Evolutionary conservation across 2,113 vertebrate genomes (phyloP).

Genomic region (Amphilophus citrinellus): DNA sequence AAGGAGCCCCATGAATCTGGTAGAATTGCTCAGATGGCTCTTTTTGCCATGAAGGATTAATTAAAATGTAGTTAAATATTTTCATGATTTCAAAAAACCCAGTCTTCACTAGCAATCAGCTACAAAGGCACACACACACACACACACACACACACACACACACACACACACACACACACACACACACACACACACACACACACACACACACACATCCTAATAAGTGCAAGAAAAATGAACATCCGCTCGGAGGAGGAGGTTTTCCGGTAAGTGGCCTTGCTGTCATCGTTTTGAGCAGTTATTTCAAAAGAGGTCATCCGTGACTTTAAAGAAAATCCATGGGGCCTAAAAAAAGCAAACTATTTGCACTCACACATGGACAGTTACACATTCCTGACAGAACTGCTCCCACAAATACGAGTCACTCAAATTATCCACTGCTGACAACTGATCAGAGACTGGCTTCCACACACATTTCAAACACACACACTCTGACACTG

Average conservation of each 20-base stretch:
- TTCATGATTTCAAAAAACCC: not conserved
- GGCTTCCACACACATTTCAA: conserved; percentile 47
- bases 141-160: too few species aligned
- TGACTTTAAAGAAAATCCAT: conserved; percentile 47
- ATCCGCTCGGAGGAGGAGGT: not conserved
- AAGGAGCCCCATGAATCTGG: not conserved
- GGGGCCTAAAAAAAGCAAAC: conserved; percentile 13
- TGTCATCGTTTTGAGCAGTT: conserved; percentile 38
- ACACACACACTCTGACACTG: conserved; percentile 53
- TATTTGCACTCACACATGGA: conserved; percentile 1
- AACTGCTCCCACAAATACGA: conserved; percentile 34
- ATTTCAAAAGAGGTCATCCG: conserved; percentile 39
- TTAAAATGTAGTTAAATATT: not conserved
- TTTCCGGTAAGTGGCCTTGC: conserved; percentile 32
- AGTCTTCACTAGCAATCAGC: not conserved
- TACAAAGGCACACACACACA: not conserved
- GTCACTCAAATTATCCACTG: conserved; percentile 57
- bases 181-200: too few species aligned
- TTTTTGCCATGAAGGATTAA: not conserved
- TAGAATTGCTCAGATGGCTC: not conserved
- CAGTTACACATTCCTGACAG: conserved; percentile 45
- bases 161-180: too few species aligned
- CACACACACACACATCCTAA: not conserved
- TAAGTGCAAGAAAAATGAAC: conserved; percentile 1
- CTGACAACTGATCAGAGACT: conserved; percentile 70